These are phyloP conservation scores for Chlamydotis undulata DNA, from an alignment of 2,113 vertebrate species.

Conservation along the genomic window DNA sequence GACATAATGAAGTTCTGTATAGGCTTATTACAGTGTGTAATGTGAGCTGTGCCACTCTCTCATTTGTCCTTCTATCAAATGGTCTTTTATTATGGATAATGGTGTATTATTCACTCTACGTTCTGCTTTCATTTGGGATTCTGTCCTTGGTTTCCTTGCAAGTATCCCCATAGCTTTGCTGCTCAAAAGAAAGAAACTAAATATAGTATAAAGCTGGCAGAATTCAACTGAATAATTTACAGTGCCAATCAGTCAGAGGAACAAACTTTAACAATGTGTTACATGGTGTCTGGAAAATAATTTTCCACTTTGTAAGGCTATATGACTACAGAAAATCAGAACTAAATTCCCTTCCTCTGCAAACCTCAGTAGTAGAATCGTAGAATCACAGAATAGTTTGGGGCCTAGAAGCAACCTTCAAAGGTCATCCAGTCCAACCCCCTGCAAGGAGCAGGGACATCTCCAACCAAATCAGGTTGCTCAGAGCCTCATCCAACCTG, in stretches of 20 bases:
- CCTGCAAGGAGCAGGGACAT: too few species aligned
- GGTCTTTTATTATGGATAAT: background rate
- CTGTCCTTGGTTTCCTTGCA: background rate
- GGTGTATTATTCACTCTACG: background rate
- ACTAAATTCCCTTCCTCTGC: background rate
- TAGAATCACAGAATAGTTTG: too few species aligned
- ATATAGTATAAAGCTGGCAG: background rate
- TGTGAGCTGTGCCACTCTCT: background rate
- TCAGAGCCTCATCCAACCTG: too few species aligned
- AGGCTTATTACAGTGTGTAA: background rate
- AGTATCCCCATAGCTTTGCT: background rate
- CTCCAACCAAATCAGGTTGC: too few species aligned
- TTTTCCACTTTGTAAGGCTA: background rate
- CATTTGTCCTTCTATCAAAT: background rate
- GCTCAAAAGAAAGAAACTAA: background rate
- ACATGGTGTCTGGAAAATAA: background rate
- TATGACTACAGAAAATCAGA: background rate
- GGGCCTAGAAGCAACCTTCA: too few species aligned
- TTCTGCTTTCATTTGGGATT: conserved; percentile 11
- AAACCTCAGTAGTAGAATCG: background rate
- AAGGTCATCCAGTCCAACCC: too few species aligned
- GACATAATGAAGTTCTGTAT: background rate
- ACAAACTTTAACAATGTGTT: background rate
- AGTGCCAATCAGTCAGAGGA: background rate
- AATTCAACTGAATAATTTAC: background rate